Conservation (phyloP, 2,888 invertebrate genomes). For the Anorthoa munda region DNA sequence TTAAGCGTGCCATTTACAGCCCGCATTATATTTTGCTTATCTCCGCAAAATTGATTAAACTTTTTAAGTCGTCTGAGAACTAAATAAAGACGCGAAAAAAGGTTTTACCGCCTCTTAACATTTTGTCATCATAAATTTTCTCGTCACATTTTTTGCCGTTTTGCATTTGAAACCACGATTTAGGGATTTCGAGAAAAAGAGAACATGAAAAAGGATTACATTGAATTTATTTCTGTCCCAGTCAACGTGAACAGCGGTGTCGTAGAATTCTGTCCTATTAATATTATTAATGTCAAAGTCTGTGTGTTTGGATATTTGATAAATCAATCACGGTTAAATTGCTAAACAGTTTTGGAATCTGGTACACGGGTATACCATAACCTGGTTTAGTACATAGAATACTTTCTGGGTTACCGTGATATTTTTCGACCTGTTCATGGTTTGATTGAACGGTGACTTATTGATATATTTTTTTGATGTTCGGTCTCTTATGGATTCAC, state of each 20-base stretch:
- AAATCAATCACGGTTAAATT: no score
- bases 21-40: not conserved
- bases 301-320: no score
- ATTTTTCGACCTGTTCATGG: no score
- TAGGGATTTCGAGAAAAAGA: not conserved
- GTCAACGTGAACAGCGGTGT: not conserved
- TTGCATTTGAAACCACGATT: conserved; percentile 10
- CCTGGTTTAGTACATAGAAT: no score
- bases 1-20: conserved; percentile 11
- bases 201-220: conserved; percentile 17
- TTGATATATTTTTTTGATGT: no score
- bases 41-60: not conserved
- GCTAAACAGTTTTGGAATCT: not conserved
- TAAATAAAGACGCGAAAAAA: conserved; percentile 2
- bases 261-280: not conserved
- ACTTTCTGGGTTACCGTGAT: no score
- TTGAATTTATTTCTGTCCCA: conserved; percentile 20
- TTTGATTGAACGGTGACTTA: no score
- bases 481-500: no score
- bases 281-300: not conserved
- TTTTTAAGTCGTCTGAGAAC: not conserved
- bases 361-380: no score
- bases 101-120: not conserved
- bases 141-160: conserved; percentile 3
- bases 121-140: conserved; percentile 21